Base-by-base conservation (phyloP, 2,797 vertebrate genomes). In the Urosaurus nigricauda region DNA sequence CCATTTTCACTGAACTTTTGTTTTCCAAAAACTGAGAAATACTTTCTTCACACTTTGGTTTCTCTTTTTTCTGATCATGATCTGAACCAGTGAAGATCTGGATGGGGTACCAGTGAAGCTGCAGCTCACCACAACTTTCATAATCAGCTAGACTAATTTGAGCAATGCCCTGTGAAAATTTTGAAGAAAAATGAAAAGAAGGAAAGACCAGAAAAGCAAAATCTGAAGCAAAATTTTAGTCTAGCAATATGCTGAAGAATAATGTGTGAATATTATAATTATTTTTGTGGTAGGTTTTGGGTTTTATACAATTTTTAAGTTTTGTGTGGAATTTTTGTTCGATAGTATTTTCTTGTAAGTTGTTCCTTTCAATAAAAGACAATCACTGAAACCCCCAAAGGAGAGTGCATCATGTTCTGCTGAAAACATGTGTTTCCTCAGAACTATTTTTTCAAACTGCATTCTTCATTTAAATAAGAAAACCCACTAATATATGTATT, bases 61-160 rank as follows among this genome's bases (percentile, higher is more conserved):
- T 96, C 90, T 90, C 98, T 96, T 29, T 96, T 40, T 88, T 91
- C 93, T 90, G 91, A 47, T 97, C 96, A 0, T 94, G 89, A 83
- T 98, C 98, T 0, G 96, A 90, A 90, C 97, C 97, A 84, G 96
- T 94, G 95, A 98, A 96, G 93, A 97, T 97, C 93, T 98, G 98
- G 75, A 99, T 96, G 11, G 97, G 84, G 93, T 98, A 98, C 98
- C 98, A 99, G 94, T 98, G 98, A 95, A 98, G 98, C 89, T 97
- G 95, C 98, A 99, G 99, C 81, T 99, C 98, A 1, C 95, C 93
- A 43, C 95, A 97, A 83, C 95, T 97, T 78, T 98, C 98, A 77
- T 96, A 97, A 65, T 98, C 97, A 0, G 97, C 97, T 96, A 99
- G 93, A 83, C 96, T 96, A 93, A 99, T 96, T 95, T 98, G 98